A percentile compares a stretch with the other conserved stretches of the same genome.
Conservation (phyloP, 2,888 invertebrate genomes). For the Andrena camellia region DNA sequence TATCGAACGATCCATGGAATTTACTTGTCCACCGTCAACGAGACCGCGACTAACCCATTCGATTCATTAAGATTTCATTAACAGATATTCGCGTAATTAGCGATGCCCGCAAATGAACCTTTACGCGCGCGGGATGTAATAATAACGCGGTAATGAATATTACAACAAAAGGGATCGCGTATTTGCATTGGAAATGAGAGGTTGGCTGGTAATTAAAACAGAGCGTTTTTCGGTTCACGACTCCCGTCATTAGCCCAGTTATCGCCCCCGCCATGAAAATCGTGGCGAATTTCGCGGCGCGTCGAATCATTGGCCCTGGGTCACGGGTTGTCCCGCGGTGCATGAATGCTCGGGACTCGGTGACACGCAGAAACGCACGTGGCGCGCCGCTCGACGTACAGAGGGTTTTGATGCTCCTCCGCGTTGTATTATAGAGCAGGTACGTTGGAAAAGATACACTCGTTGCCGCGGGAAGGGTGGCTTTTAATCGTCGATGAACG, state of each 20-base stretch:
- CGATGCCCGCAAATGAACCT: constrained; percentile 8
- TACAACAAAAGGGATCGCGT: constrained; percentile 16
- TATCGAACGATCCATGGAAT: neutral
- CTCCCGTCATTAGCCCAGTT: constrained; percentile 10
- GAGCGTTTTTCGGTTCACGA: constrained; percentile 20
- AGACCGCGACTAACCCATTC: constrained; percentile 26
- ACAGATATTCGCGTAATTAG: constrained; percentile 37
- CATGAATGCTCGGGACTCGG: constrained; percentile 39
- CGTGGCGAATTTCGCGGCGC: neutral
- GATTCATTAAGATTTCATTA: constrained; percentile 52
- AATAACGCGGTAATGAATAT: constrained; percentile 41
- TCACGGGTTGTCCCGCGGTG: constrained; percentile 34
- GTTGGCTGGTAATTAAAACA: constrained; percentile 27
- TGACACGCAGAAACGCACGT: constrained; percentile 35
- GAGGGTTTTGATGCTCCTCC: constrained; percentile 51
- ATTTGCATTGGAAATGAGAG: constrained; percentile 13
- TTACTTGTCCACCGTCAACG: neutral
- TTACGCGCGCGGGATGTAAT: neutral
- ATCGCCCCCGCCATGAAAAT: neutral
- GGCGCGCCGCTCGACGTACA: constrained; percentile 44
- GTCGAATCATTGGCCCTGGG: constrained; percentile 53
- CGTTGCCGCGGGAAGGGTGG: neutral
- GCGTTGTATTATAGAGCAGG: constrained; percentile 31
- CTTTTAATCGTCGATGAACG: constrained; percentile 20
- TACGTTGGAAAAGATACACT: constrained; percentile 16